These are phyloP conservation scores for Linepithema humile DNA, from an alignment of 1,140 invertebrate genomes.

Conservation along the genomic window DNA sequence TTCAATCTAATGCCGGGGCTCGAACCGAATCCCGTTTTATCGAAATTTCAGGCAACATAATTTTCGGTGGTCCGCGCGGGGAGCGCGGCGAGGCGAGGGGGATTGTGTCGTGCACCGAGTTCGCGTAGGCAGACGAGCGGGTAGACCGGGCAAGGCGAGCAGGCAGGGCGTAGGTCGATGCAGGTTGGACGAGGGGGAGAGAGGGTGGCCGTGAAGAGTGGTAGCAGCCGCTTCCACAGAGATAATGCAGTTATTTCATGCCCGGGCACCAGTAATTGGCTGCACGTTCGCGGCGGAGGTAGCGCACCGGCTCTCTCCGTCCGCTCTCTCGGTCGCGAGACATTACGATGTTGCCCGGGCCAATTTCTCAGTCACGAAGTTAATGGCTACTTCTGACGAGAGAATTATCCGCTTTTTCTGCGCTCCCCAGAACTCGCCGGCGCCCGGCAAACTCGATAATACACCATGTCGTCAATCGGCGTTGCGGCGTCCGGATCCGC, in stretches of 20 bases:
- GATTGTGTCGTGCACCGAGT: slow-evolving; percentile 40
- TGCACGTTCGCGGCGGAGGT: slow-evolving; percentile 79
- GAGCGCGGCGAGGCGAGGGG: slow-evolving; percentile 43
- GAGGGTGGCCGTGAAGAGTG: slow-evolving; percentile 52
- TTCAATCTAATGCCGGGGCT: slow-evolving; percentile 79
- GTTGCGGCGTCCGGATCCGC: background rate
- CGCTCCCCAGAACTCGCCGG: background rate
- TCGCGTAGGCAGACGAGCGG: slow-evolving; percentile 48
- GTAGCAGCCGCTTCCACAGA: slow-evolving; percentile 79
- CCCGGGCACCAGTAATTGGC: slow-evolving; percentile 82
- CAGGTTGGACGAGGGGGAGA: slow-evolving; percentile 55
- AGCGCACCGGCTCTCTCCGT: slow-evolving; percentile 59
- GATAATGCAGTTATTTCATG: slow-evolving; percentile 83
- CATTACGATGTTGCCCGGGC: slow-evolving; percentile 78
- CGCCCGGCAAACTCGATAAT: slow-evolving; percentile 68
- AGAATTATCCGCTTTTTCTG: slow-evolving; percentile 74
- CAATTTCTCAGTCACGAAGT: slow-evolving; percentile 81
- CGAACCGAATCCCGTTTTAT: slow-evolving; percentile 78
- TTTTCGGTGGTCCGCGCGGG: slow-evolving; percentile 67
- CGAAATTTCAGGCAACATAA: slow-evolving; percentile 81
- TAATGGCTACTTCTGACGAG: slow-evolving; percentile 77
- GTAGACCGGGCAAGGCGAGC: background rate
- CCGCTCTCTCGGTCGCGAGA: slow-evolving; percentile 76
- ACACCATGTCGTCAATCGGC: slow-evolving; percentile 15
- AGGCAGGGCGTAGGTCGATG: slow-evolving; percentile 55